Percentiles rank a stretch among this genome's conserved stretches.
These are phyloP conservation scores for Pedicia rivosa DNA, from an alignment of 2,888 invertebrate genomes.

Conservation along the genomic window DNA sequence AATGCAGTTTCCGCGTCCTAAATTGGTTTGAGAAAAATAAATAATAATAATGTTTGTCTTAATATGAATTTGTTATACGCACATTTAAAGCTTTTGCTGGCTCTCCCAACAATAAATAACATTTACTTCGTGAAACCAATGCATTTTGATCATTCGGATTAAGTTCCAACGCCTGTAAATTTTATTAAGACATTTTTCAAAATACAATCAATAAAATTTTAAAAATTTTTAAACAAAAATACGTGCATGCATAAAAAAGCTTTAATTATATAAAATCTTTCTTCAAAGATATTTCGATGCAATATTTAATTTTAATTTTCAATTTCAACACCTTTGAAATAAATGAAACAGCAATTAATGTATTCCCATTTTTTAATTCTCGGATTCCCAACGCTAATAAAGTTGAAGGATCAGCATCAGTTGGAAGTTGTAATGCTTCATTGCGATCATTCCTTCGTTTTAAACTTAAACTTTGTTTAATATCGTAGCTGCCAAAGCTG, in stretches of 20 bases:
- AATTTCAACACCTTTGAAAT: slow-evolving; percentile 62
- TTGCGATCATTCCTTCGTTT: slow-evolving; percentile 65
- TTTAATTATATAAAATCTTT: no score
- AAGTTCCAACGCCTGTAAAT: slow-evolving; percentile 66
- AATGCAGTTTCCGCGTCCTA: slow-evolving; percentile 74
- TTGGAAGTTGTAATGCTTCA: slow-evolving; percentile 53
- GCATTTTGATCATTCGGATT: slow-evolving; percentile 74
- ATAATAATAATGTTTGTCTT: neutral
- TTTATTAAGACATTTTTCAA: neutral
- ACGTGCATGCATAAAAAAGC: no score
- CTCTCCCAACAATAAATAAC: slow-evolving; percentile 72
- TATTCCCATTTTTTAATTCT: slow-evolving; percentile 59
- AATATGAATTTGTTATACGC: no score
- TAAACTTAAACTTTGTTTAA: slow-evolving; percentile 66
- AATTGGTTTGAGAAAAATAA: no score
- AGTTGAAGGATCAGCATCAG: slow-evolving; percentile 61
- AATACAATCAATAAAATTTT: neutral
- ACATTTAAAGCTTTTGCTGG: slow-evolving; percentile 53
- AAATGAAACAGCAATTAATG: slow-evolving; percentile 53
- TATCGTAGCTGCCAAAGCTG: slow-evolving; percentile 58
- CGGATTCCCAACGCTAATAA: slow-evolving; percentile 59
- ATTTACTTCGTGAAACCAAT: slow-evolving; percentile 76
- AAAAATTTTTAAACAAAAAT: neutral
- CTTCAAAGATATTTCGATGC: neutral
- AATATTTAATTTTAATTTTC: neutral